A percentile compares a stretch with the other conserved stretches of the same genome.
Conservation (phyloP, 2,797 vertebrate species). For the Staurois parvus region DNA sequence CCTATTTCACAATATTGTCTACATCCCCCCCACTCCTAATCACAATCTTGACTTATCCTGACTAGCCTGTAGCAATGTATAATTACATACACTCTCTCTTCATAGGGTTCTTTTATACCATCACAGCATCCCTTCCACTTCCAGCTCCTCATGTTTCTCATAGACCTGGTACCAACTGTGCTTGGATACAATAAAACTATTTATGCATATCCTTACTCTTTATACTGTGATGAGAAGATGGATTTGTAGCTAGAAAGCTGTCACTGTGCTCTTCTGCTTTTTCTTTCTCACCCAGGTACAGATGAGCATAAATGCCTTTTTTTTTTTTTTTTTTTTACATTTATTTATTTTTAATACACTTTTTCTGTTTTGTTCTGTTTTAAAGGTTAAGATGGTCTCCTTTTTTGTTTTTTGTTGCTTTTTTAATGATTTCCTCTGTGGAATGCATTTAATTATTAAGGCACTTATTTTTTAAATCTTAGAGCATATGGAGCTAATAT, state of each 20-base stretch:
- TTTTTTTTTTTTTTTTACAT: too few relatives aligned
- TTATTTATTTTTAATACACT: too few relatives aligned
- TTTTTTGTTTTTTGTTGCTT: background rate
- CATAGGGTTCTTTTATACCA: slow-evolving; percentile 59
- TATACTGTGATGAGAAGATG: slow-evolving; percentile 60
- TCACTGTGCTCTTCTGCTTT: slow-evolving; percentile 56
- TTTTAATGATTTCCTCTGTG: background rate
- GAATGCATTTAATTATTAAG: background rate
- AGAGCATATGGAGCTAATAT: too few relatives aligned
- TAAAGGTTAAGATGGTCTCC: slow-evolving; percentile 11
- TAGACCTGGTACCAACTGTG: slow-evolving; percentile 52
- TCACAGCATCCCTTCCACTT: slow-evolving; percentile 62
- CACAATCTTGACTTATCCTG: slow-evolving; percentile 50
- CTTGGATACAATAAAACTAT: slow-evolving; percentile 66
- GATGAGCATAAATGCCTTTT: slow-evolving; percentile 55
- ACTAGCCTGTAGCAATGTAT: slow-evolving; percentile 64
- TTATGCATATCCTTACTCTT: slow-evolving; percentile 61
- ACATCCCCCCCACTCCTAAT: slow-evolving; percentile 39
- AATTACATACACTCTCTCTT: slow-evolving; percentile 67
- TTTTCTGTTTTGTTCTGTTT: slow-evolving; percentile 1
- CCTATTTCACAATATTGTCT: slow-evolving; percentile 27
- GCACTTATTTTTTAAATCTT: background rate
- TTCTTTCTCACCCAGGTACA: slow-evolving; percentile 58
- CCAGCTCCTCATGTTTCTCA: slow-evolving; percentile 66
- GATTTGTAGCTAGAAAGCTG: slow-evolving; percentile 46